A percentile compares a stretch with the other conserved stretches of the same genome.
Conservation (phyloP, 2,113 vertebrate species). For the Archocentrus centrarchus region DNA sequence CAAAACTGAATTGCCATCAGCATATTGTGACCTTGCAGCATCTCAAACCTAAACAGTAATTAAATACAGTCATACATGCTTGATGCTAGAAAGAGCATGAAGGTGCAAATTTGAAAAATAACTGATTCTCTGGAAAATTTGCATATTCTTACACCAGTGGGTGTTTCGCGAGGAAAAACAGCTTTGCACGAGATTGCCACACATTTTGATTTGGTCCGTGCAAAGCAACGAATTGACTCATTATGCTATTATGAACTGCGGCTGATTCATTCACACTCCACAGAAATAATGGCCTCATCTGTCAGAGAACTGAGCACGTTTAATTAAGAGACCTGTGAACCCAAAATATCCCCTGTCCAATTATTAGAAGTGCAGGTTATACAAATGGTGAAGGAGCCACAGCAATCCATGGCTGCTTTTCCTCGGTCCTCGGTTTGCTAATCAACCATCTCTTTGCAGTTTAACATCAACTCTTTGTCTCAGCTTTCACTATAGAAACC, state of each 20-base stretch:
- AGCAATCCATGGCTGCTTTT: background rate
- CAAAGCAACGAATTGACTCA: conserved; percentile 46
- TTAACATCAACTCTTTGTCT: background rate
- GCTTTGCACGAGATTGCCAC: background rate
- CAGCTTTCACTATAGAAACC: background rate
- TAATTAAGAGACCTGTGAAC: conserved; percentile 61
- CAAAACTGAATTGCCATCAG: conserved; percentile 7
- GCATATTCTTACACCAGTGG: background rate
- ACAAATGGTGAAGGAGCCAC: conserved; percentile 42
- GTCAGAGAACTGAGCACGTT: conserved; percentile 56
- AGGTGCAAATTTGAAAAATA: background rate
- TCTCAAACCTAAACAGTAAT: background rate
- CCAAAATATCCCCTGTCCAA: conserved; percentile 60
- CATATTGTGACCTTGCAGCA: background rate
- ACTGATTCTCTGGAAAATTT: background rate
- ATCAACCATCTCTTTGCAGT: background rate
- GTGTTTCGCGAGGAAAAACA: background rate
- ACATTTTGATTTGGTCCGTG: conserved; percentile 11
- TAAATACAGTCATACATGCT: background rate
- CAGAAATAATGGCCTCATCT: conserved; percentile 71
- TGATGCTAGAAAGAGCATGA: background rate
- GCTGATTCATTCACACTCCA: conserved; percentile 52
- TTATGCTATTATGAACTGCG: conserved; percentile 56
- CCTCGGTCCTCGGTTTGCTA: background rate
- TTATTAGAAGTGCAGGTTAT: conserved; percentile 44